Percentiles rank a stretch among this genome's conserved stretches.
phyloP scores from a whole-genome alignment of 1,140 invertebrate genomes.

The Belonocnema kinseyi region DNA sequence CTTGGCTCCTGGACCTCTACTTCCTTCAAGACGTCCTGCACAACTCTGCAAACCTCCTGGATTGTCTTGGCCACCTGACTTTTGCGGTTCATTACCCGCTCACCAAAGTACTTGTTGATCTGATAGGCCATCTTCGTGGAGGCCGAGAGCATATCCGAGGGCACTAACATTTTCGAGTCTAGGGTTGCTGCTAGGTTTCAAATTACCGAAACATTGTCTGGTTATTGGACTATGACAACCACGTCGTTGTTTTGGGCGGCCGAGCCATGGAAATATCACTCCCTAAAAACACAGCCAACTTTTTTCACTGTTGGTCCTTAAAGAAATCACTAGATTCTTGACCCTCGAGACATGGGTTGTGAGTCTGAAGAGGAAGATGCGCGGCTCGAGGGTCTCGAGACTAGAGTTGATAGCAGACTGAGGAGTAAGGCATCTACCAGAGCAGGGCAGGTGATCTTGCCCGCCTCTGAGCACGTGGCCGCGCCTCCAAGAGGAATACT shows the following conservation, averaged over 20 bases:
- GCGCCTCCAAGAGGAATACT: background rate
- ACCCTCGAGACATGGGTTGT: background rate
- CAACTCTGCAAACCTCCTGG: constrained; percentile 95
- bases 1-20: constrained; percentile 97
- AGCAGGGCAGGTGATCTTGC: background rate
- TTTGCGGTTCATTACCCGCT: constrained; percentile 90
- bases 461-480: constrained; percentile 13
- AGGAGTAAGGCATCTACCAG: background rate
- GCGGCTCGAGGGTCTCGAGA: constrained; percentile 16
- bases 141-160: constrained; percentile 88
- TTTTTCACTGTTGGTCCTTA: background rate
- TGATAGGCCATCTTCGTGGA: constrained; percentile 93
- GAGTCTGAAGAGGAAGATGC: background rate
- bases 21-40: constrained; percentile 96
- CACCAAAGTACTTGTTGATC: constrained; percentile 95
- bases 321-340: background rate
- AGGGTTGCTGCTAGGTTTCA: background rate
- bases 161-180: constrained; percentile 83
- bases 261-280: background rate
- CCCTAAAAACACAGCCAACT: background rate
- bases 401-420: constrained; percentile 25
- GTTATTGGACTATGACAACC: background rate
- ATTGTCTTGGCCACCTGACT: constrained; percentile 90
- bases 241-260: background rate
- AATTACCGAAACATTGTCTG: background rate